These are phyloP conservation scores for Drosophila infuscata DNA, from an alignment of 2,888 invertebrate genomes.

Conservation along the genomic window DNA sequence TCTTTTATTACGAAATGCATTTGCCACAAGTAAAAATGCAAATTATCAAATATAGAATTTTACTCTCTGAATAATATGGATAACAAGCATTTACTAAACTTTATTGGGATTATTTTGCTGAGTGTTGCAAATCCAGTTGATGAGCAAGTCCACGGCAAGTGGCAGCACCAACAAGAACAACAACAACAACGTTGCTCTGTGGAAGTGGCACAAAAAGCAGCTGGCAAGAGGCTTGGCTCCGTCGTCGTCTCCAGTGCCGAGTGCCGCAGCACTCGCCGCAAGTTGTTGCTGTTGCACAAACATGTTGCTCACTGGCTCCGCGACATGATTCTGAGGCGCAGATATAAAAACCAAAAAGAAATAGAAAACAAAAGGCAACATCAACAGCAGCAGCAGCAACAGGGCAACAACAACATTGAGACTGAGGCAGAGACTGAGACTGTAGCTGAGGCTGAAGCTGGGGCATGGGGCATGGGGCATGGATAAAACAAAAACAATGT, in stretches of 20 bases:
- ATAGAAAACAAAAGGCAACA: constrained; percentile 26
- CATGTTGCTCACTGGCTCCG: constrained; percentile 79
- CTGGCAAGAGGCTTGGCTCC: constrained; percentile 64
- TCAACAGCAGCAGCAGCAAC: constrained; percentile 25
- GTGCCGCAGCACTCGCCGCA: constrained; percentile 71
- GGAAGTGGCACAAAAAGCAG: constrained; percentile 70
- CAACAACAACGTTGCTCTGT: constrained; percentile 49
- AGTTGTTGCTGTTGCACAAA: constrained; percentile 64
- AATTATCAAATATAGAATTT: neutral
- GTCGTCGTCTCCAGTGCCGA: constrained; percentile 51
- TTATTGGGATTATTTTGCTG: neutral
- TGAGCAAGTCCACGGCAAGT: constrained; percentile 74
- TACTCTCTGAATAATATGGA: neutral
- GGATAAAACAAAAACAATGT: constrained; percentile 68
- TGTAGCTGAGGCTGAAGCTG: neutral
- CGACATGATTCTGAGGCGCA: constrained; percentile 77
- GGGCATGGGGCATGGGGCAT: constrained; percentile 1
- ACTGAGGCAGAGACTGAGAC: constrained; percentile 1
- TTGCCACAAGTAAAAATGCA: too few species aligned
- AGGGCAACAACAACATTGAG: constrained; percentile 25
- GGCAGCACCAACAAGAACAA: constrained; percentile 56
- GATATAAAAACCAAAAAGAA: constrained; percentile 59
- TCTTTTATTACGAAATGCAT: too few species aligned
- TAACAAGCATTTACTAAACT: neutral
- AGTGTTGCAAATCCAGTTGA: constrained; percentile 65